Evolutionary conservation across 2,113 vertebrate species (phyloP).

Genomic region (Hiodon alosoides): DNA sequence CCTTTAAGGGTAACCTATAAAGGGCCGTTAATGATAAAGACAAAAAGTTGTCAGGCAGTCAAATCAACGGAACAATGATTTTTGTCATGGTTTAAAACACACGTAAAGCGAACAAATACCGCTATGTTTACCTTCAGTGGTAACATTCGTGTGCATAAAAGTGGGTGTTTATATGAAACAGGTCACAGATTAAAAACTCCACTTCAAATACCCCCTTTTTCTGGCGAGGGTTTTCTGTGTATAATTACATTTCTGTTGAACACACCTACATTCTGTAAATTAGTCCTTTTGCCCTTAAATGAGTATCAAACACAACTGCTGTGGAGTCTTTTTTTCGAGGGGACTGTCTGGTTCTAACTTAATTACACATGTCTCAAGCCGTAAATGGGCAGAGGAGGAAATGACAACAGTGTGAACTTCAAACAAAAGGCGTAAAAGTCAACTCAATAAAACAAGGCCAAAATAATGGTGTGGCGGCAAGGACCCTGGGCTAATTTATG

Average conservation of each 20-base stretch:
- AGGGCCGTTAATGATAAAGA: background rate
- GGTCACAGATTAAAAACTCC: constrained; percentile 32
- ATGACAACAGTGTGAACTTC: constrained; percentile 53
- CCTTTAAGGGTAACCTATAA: background rate
- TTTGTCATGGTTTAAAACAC: background rate
- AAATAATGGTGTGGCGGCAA: constrained; percentile 42
- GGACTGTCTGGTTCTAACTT: constrained; percentile 39
- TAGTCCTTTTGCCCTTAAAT: constrained; percentile 46
- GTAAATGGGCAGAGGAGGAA: constrained; percentile 50
- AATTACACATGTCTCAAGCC: constrained; percentile 53
- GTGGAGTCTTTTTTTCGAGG: constrained; percentile 33
- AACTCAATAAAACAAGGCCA: constrained; percentile 50
- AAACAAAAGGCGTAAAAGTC: constrained; percentile 52
- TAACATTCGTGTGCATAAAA: constrained; percentile 20
- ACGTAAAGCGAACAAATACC: background rate
- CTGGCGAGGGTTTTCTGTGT: constrained; percentile 35
- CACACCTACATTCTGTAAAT: constrained; percentile 39
- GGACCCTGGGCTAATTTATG: constrained; percentile 43
- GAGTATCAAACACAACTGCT: constrained; percentile 43
- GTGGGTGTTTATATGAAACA: constrained; percentile 21
- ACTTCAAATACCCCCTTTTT: constrained; percentile 29
- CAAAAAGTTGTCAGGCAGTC: background rate
- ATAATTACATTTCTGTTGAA: constrained; percentile 43
- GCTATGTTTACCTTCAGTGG: background rate
- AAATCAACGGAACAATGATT: background rate